phyloP scores from a whole-genome alignment of 2,113 vertebrate genomes.

The Grallaria varia region DNA sequence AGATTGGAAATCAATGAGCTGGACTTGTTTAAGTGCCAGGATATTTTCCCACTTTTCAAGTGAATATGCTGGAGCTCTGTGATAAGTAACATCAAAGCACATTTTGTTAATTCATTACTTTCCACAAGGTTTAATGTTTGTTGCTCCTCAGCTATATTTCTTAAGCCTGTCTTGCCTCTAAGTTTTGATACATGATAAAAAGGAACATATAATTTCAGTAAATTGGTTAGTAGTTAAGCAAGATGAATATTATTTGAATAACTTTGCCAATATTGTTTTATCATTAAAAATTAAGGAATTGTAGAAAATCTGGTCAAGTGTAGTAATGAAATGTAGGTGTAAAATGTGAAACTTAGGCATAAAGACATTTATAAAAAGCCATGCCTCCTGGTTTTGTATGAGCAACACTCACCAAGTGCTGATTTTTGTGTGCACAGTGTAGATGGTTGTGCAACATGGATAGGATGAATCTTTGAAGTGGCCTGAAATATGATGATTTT shows the following conservation, averaged over 20 bases:
- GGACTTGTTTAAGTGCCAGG: not conserved
- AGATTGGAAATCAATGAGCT: constrained; percentile 27
- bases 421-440: not conserved
- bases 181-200: not conserved
- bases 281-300: not conserved
- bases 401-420: not conserved
- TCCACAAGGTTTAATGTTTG: not conserved
- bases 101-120: constrained; percentile 4
- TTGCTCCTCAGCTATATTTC: not conserved
- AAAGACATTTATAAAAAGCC: not conserved
- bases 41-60: constrained; percentile 10
- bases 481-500: not conserved
- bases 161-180: not conserved
- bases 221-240: not conserved
- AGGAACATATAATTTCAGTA: not conserved
- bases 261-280: not conserved
- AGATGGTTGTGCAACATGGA: not conserved
- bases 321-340: not conserved
- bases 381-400: not conserved
- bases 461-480: not conserved
- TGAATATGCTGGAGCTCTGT: constrained; percentile 1
- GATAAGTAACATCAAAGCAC: constrained; percentile 29
- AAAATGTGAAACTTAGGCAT: not conserved
- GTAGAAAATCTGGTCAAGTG: not conserved
- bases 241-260: not conserved